These are phyloP conservation scores for Morpho helenor DNA, from an alignment of 2,888 invertebrate species.

Conservation along the genomic window DNA sequence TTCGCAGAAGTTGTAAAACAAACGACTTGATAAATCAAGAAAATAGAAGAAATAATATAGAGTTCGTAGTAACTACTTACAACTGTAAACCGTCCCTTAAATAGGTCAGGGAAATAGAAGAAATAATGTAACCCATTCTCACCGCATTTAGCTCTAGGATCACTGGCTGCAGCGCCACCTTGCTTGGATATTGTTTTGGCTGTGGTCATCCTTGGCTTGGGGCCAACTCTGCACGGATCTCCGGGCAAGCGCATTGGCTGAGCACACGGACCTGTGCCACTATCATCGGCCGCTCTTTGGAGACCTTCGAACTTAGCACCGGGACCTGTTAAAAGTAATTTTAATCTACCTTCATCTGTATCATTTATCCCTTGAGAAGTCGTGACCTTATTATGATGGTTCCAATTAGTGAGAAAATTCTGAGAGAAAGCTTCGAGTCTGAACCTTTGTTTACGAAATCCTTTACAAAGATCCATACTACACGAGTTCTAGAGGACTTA, in stretches of 20 bases:
- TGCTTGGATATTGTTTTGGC: slow-evolving; percentile 63
- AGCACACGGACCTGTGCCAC: slow-evolving; percentile 74
- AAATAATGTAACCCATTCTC: slow-evolving; percentile 18
- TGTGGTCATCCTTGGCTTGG: slow-evolving; percentile 51
- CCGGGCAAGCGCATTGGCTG: slow-evolving; percentile 79
- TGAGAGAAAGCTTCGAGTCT: no score
- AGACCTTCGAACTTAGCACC: slow-evolving; percentile 79
- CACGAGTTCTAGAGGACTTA: no score
- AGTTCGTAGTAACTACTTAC: no score
- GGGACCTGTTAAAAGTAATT: slow-evolving; percentile 48
- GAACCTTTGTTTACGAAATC: no score
- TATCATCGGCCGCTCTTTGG: slow-evolving; percentile 75
- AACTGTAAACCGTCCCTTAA: neutral
- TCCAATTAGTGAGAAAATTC: no score
- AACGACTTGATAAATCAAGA: no score
- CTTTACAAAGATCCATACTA: no score
- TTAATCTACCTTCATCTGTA: no score
- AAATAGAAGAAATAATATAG: no score
- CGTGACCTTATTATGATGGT: no score
- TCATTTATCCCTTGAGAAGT: no score
- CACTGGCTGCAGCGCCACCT: slow-evolving; percentile 40
- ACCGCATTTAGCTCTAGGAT: slow-evolving; percentile 64
- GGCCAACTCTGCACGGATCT: slow-evolving; percentile 77
- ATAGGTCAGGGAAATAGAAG: neutral
- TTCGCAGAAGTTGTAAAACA: no score